Percentiles rank a stretch among this genome's conserved stretches.
These are phyloP conservation scores for Spinibarbus caldwelli DNA, from an alignment of 2,797 vertebrate species.

Conservation along the genomic window DNA sequence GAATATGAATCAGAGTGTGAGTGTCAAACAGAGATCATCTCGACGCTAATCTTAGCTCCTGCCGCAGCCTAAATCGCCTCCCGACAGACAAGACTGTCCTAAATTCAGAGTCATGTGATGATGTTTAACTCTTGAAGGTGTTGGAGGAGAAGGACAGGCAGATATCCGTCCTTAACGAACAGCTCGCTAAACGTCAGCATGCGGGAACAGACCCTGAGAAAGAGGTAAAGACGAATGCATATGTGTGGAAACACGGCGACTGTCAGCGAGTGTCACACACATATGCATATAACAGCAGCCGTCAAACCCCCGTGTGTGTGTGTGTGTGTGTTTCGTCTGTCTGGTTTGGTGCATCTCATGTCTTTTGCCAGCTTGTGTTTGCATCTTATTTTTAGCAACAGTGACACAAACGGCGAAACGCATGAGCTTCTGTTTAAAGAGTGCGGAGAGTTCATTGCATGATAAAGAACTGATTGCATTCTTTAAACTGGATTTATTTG, in stretches of 20 bases:
- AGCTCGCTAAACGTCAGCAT: conserved; percentile 86
- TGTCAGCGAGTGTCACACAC: neutral
- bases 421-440: conserved; percentile 12
- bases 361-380: conserved; percentile 6
- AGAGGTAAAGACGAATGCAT: conserved; percentile 82
- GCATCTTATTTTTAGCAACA: neutral
- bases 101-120: conserved; percentile 78
- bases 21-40: neutral
- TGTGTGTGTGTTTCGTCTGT: conserved; percentile 15
- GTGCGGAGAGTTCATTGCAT: neutral
- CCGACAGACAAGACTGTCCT: conserved; percentile 48
- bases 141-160: conserved; percentile 91
- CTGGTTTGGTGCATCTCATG: conserved; percentile 8
- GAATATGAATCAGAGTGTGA: neutral
- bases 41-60: neutral
- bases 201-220: conserved; percentile 84
- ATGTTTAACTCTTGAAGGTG: conserved; percentile 85
- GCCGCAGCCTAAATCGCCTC: neutral
- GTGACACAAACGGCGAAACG: conserved; percentile 15
- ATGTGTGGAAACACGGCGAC: conserved; percentile 35
- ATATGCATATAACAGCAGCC: conserved; percentile 66
- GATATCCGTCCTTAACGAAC: conserved; percentile 87
- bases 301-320: conserved; percentile 53
- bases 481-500: neutral
- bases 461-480: neutral